Percentiles rank a stretch among this genome's conserved stretches.
Evolutionary conservation across 2,797 vertebrate genomes (phyloP).

Genomic region (Sebastolobus alascanus): DNA sequence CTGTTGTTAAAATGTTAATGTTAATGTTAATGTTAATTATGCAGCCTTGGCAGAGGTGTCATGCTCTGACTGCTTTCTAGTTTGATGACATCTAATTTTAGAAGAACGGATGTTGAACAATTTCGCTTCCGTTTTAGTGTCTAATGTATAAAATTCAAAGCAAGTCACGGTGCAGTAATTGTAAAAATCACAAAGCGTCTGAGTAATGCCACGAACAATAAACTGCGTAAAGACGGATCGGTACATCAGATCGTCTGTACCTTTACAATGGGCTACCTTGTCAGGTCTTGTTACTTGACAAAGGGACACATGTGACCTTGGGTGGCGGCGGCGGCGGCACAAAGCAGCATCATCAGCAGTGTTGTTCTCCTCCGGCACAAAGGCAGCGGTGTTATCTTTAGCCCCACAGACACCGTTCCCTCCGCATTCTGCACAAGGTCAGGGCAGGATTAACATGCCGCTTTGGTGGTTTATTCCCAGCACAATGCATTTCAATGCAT

Average conservation of each 20-base stretch:
- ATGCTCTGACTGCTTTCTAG: background rate
- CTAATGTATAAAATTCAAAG: background rate
- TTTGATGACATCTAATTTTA: background rate
- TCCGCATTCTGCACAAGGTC: slow-evolving; percentile 79
- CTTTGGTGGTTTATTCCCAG: slow-evolving; percentile 74
- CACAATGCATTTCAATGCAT: slow-evolving; percentile 73
- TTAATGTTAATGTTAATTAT: background rate
- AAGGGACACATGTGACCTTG: slow-evolving; percentile 74
- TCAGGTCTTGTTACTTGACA: slow-evolving; percentile 73
- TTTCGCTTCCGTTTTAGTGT: background rate
- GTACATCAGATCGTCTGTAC: slow-evolving; percentile 43
- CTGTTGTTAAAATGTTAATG: background rate
- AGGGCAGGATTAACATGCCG: slow-evolving; percentile 76
- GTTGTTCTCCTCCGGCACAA: slow-evolving; percentile 78
- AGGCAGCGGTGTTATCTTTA: slow-evolving; percentile 78
- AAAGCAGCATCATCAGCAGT: slow-evolving; percentile 81
- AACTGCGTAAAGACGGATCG: slow-evolving; percentile 24
- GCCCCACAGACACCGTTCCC: slow-evolving; percentile 71
- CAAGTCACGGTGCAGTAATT: slow-evolving; percentile 4
- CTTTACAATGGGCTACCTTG: slow-evolving; percentile 67
- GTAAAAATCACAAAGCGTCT: background rate
- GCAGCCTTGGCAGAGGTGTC: background rate
- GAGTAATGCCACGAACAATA: slow-evolving; percentile 4
- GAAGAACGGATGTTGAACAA: too few relatives aligned
- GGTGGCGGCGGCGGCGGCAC: slow-evolving; percentile 44